phyloP scores from a whole-genome alignment of 2,888 invertebrate genomes.

The Panzeria rudis region DNA sequence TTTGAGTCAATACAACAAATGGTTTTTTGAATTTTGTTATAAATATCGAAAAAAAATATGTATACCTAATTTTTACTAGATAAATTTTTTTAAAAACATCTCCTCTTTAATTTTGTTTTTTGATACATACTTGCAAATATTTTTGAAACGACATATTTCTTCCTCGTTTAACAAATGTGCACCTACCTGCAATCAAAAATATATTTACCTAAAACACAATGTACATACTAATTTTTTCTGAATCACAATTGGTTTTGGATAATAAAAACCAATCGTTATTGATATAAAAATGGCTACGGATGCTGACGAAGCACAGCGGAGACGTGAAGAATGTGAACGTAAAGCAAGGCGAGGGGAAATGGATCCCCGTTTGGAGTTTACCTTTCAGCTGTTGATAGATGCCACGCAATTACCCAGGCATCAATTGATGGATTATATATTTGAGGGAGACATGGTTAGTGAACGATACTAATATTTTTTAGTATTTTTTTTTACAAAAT shows the following conservation, averaged over 20 bases:
- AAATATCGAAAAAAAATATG: not conserved
- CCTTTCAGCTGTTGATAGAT: slow-evolving; percentile 94
- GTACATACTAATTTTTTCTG: slow-evolving; percentile 58
- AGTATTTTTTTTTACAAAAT: not conserved
- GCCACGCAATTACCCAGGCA: slow-evolving; percentile 91
- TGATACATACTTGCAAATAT: slow-evolving; percentile 39
- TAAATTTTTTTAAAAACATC: slow-evolving; percentile 9
- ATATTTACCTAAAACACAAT: slow-evolving; percentile 48
- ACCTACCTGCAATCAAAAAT: slow-evolving; percentile 40
- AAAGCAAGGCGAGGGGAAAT: slow-evolving; percentile 95
- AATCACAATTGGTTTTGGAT: slow-evolving; percentile 52
- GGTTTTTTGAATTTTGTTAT: slow-evolving; percentile 45
- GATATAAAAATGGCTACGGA: slow-evolving; percentile 76
- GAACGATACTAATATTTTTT: not conserved
- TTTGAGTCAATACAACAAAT: not conserved
- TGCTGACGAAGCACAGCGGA: slow-evolving; percentile 85
- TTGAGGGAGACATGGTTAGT: slow-evolving; percentile 93
- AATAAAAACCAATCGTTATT: not conserved
- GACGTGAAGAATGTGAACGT: slow-evolving; percentile 96
- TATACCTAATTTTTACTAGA: slow-evolving; percentile 10
- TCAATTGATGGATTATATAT: slow-evolving; percentile 95
- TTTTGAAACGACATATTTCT: slow-evolving; percentile 55
- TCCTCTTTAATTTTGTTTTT: slow-evolving; percentile 62
- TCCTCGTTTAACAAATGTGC: slow-evolving; percentile 47
- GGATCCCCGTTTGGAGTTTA: slow-evolving; percentile 95